These are phyloP conservation scores for Vanessa tameamea DNA, from an alignment of 1,140 invertebrate species.

Conservation along the genomic window DNA sequence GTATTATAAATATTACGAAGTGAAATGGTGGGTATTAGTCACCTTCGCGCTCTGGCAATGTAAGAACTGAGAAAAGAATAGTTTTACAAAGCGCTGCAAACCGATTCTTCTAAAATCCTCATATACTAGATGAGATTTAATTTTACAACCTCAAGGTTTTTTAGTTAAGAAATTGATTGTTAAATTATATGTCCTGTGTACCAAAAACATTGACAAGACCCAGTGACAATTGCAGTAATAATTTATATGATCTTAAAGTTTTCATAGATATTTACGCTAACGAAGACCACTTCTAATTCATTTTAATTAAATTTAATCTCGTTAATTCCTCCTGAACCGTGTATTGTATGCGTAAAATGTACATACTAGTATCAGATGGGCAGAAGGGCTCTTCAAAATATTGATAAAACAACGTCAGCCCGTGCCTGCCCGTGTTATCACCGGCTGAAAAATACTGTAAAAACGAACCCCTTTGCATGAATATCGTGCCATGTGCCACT, in stretches of 20 bases:
- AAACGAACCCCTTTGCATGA: slow-evolving; percentile 47
- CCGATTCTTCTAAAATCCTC: too few species aligned
- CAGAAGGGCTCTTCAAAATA: slow-evolving; percentile 36
- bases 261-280: not conserved
- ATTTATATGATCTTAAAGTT: not conserved
- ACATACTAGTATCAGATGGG: slow-evolving; percentile 6
- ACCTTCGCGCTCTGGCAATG: too few species aligned
- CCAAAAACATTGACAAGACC: too few species aligned
- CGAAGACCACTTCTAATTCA: not conserved
- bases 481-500: slow-evolving; percentile 24
- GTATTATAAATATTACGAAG: too few species aligned
- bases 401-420: slow-evolving; percentile 50
- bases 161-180: too few species aligned
- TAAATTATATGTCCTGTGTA: too few species aligned
- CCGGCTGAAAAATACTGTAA: slow-evolving; percentile 51
- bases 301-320: not conserved
- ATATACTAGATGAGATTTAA: too few species aligned
- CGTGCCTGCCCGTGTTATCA: slow-evolving; percentile 53
- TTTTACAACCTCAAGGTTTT: too few species aligned
- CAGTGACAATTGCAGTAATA: too few species aligned
- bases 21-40: too few species aligned
- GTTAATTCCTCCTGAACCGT: not conserved
- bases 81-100: too few species aligned
- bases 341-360: not conserved
- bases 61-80: too few species aligned